Conservation (phyloP, 2,888 invertebrate species). For the Iselma pallidipennis region DNA sequence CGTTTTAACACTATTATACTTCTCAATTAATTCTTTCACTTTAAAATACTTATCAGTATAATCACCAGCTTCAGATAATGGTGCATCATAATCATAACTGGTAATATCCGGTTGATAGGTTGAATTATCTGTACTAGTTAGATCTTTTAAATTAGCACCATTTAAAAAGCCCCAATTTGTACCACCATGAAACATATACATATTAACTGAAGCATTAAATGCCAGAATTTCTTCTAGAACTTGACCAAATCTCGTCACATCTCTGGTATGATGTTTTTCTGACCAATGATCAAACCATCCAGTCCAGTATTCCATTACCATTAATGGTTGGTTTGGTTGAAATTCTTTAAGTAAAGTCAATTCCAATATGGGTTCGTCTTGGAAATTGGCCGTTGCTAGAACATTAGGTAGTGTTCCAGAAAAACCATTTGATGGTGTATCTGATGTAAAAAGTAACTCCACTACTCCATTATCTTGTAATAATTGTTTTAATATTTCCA, state of each 20-base stretch:
- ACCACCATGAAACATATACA: slow-evolving; percentile 92
- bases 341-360: slow-evolving; percentile 54
- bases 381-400: slow-evolving; percentile 61
- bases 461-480: slow-evolving; percentile 40
- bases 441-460: slow-evolving; percentile 61
- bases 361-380: slow-evolving; percentile 50
- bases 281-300: slow-evolving; percentile 65
- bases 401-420: slow-evolving; percentile 53
- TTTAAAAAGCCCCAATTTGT: slow-evolving; percentile 74
- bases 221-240: slow-evolving; percentile 36
- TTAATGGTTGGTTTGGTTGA: slow-evolving; percentile 58
- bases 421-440: slow-evolving; percentile 47
- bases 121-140: slow-evolving; percentile 31
- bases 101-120: slow-evolving; percentile 53
- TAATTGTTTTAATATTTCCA: slow-evolving; percentile 62
- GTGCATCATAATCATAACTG: slow-evolving; percentile 74
- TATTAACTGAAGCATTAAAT: slow-evolving; percentile 64
- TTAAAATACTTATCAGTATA: slow-evolving; percentile 80
- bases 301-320: slow-evolving; percentile 64
- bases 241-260: slow-evolving; percentile 28
- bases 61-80: slow-evolving; percentile 87
- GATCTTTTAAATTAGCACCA: slow-evolving; percentile 37
- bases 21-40: slow-evolving; percentile 61
- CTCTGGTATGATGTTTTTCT: slow-evolving; percentile 43
- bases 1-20: slow-evolving; percentile 47